Base-by-base conservation (phyloP, 2,797 vertebrate genomes). In the Xiphorhynchus erythropygius region DNA sequence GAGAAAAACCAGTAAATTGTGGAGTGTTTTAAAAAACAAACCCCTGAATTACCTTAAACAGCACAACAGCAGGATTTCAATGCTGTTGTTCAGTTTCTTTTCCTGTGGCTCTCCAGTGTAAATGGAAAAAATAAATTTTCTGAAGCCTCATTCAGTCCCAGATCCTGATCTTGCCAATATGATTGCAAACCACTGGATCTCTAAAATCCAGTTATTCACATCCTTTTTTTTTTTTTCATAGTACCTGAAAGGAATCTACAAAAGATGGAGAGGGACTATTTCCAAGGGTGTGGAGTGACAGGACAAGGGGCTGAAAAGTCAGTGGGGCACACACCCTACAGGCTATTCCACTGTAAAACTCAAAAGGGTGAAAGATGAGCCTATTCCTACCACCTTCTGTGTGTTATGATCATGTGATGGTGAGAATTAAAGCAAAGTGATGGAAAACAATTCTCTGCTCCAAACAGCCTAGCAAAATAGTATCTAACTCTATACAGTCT, bases 51-150 rank as follows among this genome's bases (percentile, higher is more conserved):
- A 9, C 16, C 3, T 76, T 53, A 44, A 5, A 12, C 2, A 41
- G 41, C 33, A 57, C 25, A 35, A 18, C 10, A 64, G 62, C 9
- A 33, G 27, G 18, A 3, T 30, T 32, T 18, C 18, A 35, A 11
- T 33, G 35, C 3, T 55, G 11, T 35, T 4, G 0, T 25, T 3
- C 19, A 59, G 9, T 25, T 19, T 70, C 10, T 14, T 50, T 32
- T 75, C 9, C 39, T 1, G 1, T 13, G 18, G 5, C 23, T 60
- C 8, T 7, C 7, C 24, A 30, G 21, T 5, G 27, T 2, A 25
- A 68, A 67, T 13, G 78, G 35, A 27, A 23, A 42, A 63, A 32
- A 11, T 11, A 14, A 16, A 11, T 4, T 11, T 23, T 60, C 46
- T 73, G 60, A 19, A 70, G 12, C 15, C 10, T 0, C 3, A 10